A percentile compares a stretch with the other conserved stretches of the same genome.
These are phyloP conservation scores for Corvus moneduloides DNA, from an alignment of 2,113 vertebrate species.

Conservation along the genomic window DNA sequence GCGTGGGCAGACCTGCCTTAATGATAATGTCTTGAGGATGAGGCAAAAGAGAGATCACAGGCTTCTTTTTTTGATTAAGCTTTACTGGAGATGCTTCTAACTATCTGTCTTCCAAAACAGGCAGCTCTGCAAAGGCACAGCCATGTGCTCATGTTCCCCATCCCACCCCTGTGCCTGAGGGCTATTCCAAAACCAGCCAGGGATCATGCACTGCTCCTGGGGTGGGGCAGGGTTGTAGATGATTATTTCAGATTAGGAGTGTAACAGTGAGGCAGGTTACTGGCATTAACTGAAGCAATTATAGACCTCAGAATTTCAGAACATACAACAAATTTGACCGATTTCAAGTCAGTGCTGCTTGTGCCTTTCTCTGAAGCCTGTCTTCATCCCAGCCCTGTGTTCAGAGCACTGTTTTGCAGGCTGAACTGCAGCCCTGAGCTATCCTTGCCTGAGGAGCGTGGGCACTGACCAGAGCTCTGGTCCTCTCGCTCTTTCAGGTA, in stretches of 20 bases:
- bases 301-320: background rate
- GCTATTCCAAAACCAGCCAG: background rate
- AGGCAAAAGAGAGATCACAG: background rate
- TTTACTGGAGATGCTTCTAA: background rate
- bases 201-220: fast-evolving
- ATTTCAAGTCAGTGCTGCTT: background rate
- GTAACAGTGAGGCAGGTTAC: background rate
- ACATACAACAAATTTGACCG: fast-evolving
- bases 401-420: fast-evolving
- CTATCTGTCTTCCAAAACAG: background rate
- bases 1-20: background rate
- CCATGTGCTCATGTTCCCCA: background rate
- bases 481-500: background rate
- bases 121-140: background rate
- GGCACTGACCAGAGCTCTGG: background rate
- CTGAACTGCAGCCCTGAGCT: background rate
- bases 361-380: background rate
- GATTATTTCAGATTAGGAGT: background rate
- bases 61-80: background rate
- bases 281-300: background rate
- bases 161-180: background rate
- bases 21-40: background rate
- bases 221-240: background rate
- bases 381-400: background rate
- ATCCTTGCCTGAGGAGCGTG: fast-evolving